Base-by-base conservation (phyloP, 2,888 invertebrate genomes). In the Aphodius granarius region DNA sequence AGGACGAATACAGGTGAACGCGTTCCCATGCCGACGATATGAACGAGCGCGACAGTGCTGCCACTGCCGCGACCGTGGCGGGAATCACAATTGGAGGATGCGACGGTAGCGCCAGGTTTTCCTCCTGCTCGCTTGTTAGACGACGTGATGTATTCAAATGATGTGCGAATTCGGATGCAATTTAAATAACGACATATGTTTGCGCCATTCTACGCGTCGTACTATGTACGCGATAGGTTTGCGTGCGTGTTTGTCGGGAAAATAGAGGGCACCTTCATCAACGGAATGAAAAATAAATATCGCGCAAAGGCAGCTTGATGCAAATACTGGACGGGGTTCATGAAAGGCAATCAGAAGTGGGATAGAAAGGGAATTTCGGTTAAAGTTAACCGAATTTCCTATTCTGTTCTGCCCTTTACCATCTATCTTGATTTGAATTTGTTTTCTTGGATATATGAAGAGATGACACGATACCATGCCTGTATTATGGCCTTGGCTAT, bases 141-240 rank as follows among this genome's bases (percentile, higher is more conserved):
- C 66, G 66, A 20, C 22, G 68, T 22, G 22, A 20, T 68, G 68
- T 71, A 76, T 76, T 74, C 74, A 74, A 76, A 76, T 74, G 63
- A 20, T 71, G 72, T 22, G 71, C 71, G 71, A 76, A 74, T 66
- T 68, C 72, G 75, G 63, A 72, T 63, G 18, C 71, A 72, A 75
- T 72, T 75, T 75, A 75, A 75, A 76, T 73, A 76, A 76, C 66
- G 66, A 66, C 73, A 68, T 64, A 65, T 76, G 76, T 76, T 71
- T 73, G 63, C 66, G 68, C 9, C 43, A 13, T 6, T 1, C 9
- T 43, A 43, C 43, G 43, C 43, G 43, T 43, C 43, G 43, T 43
- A 43, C 43, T 43, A 43, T 13, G 43, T 43, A 43, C 13, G 13
- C 43, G 13, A 43, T 43, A 43, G 13, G 43, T 43, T 43, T 13